Evolutionary conservation across 2,797 vertebrate species (phyloP).

Genomic region (Phylloscopus collybita): DNA sequence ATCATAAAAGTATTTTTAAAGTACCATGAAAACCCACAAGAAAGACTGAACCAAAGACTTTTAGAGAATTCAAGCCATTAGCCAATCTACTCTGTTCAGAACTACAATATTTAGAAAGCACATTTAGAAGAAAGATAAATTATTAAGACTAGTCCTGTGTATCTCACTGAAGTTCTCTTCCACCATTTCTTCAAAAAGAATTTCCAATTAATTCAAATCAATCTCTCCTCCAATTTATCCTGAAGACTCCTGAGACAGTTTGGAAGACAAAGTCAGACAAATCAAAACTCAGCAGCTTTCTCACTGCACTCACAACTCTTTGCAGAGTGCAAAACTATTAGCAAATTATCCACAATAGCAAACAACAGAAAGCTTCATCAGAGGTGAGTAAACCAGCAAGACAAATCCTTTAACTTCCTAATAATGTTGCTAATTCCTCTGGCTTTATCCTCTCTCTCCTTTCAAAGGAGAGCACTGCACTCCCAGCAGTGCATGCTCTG

Average conservation of each 20-base stretch:
- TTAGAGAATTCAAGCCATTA: background rate
- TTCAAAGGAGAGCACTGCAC: background rate
- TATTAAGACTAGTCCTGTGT: background rate
- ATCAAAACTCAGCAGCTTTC: background rate
- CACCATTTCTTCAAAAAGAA: background rate
- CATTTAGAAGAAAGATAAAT: background rate
- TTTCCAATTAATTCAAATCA: background rate
- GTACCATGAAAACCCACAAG: background rate
- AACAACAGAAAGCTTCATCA: background rate
- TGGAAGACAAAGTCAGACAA: background rate
- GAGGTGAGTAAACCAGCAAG: background rate
- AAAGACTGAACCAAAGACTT: background rate
- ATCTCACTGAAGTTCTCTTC: background rate
- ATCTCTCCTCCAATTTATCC: background rate
- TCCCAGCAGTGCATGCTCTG: too few relatives aligned
- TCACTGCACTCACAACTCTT: accelerated
- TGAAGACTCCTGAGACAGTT: background rate
- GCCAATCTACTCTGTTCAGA: background rate
- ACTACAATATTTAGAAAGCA: background rate
- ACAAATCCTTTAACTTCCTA: background rate
- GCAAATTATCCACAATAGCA: background rate
- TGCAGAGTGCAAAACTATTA: background rate
- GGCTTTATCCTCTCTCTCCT: background rate
- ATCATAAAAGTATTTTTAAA: background rate
- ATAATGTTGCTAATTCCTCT: background rate